Evolutionary conservation across 2,888 invertebrate species (phyloP), one percentile per base, ranked within the genome.

Genomic region (Iselma pallidipennis): DNA sequence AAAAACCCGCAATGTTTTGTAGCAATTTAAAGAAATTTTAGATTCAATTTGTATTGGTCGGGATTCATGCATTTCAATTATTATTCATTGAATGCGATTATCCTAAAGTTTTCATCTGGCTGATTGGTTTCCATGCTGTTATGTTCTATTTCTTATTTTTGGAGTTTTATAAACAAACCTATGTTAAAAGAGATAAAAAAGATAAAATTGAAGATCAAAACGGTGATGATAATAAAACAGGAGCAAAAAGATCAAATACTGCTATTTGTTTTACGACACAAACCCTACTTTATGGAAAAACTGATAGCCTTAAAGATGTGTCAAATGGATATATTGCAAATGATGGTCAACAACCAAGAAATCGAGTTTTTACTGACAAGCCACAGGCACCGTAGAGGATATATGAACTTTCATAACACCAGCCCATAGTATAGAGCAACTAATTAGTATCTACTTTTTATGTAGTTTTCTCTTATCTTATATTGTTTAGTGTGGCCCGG

Each of bases 101-200:
- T 80, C 96, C 96, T 0, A 88, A 89, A 59, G 90, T 90, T 3
- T 94, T 95, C 81, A 91, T 91, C 66, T 94, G 92, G 89, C 94
- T 91, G 89, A 97, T 97, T 78, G 94, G 94, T 65, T 85, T 91
- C 78, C 96, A 97, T 82, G 95, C 95, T 1, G 84, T 95, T 29
- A 90, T 97, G 85, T 97, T 97, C 86, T 94, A 94, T 80, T 89
- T 94, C 83, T 87, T 97, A 56, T 97, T 97, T 87, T 91, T 91
- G 1, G 89, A 93, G 79, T 97, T 97, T 86, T 97, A 96, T 86
- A 88, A 90, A 72, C 86, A 91, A 73, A 86, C 91, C 3, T 94
- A 94, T 81, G 80, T 81, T 68, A 86, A 85, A 79, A 85, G 76
- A 59, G 70, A 73, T 14, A 64, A 59, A 51, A 70, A 62, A 59